Evolutionary conservation across 2,888 invertebrate genomes (phyloP).

Genomic region (Netelia fuscicornis): DNA sequence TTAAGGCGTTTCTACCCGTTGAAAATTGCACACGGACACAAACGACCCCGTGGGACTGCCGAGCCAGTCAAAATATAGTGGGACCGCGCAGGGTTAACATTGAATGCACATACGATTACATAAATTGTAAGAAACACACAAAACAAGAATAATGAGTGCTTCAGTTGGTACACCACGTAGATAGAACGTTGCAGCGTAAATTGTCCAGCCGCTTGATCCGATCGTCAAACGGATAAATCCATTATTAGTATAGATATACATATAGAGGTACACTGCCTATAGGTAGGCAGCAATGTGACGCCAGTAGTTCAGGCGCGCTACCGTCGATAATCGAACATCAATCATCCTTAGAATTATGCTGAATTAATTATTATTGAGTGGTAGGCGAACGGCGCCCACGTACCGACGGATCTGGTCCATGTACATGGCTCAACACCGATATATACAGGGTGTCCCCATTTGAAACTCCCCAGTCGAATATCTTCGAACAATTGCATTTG

Average conservation of each 20-base stretch:
- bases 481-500: too few species aligned
- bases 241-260: not conserved
- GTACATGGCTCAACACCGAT: not conserved
- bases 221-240: slow-evolving; percentile 9
- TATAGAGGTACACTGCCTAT: not conserved
- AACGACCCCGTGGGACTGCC: too few species aligned
- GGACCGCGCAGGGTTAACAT: too few species aligned
- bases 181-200: slow-evolving; percentile 38
- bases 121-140: not conserved
- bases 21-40: too few species aligned
- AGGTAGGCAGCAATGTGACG: slow-evolving; percentile 46
- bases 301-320: slow-evolving; percentile 61
- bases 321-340: slow-evolving; percentile 78
- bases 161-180: slow-evolving; percentile 16
- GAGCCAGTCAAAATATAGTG: too few species aligned
- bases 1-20: too few species aligned
- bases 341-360: slow-evolving; percentile 77
- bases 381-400: slow-evolving; percentile 61
- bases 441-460: not conserved
- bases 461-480: too few species aligned
- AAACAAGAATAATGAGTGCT: slow-evolving; percentile 8
- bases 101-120: not conserved
- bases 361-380: slow-evolving; percentile 76
- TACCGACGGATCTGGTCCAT: slow-evolving; percentile 34
- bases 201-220: slow-evolving; percentile 37